Evolutionary conservation across 1,140 invertebrate species (phyloP).

Genomic region (Oreohelix idahoensis): DNA sequence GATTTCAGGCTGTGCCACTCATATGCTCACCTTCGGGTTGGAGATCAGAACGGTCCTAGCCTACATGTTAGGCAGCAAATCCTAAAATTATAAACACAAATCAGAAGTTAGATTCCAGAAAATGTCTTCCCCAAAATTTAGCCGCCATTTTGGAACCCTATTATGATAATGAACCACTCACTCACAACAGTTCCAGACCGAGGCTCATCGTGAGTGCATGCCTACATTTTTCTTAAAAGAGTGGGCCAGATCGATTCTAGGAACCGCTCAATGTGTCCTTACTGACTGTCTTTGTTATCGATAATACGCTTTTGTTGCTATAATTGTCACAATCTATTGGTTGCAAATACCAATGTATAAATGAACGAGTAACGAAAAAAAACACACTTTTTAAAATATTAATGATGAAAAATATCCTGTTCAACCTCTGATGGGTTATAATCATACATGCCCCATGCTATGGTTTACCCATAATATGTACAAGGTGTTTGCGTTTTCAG

Average conservation of each 20-base stretch:
- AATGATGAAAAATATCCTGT: no score
- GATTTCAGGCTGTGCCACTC: no score
- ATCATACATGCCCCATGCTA: no score
- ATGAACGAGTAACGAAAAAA: no score
- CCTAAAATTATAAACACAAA: not conserved
- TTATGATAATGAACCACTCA: slow-evolving; percentile 38
- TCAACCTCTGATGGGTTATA: no score
- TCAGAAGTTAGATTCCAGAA: not conserved
- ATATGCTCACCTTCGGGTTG: not conserved
- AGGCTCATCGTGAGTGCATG: slow-evolving; percentile 1
- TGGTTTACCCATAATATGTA: no score
- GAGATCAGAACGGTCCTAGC: not conserved
- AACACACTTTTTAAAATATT: no score
- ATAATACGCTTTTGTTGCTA: not conserved
- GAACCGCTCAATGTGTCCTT: not conserved
- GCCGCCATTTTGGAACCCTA: slow-evolving; percentile 32
- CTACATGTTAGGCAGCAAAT: not conserved
- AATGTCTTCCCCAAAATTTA: not conserved
- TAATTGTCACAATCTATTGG: no score
- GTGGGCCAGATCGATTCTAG: not conserved
- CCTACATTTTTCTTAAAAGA: not conserved
- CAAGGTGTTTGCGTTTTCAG: no score
- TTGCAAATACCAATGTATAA: no score
- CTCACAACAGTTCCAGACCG: slow-evolving; percentile 29
- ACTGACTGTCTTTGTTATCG: not conserved